Base-by-base conservation (phyloP, 2,888 invertebrate genomes). In the Mesochorus sp. region DNA sequence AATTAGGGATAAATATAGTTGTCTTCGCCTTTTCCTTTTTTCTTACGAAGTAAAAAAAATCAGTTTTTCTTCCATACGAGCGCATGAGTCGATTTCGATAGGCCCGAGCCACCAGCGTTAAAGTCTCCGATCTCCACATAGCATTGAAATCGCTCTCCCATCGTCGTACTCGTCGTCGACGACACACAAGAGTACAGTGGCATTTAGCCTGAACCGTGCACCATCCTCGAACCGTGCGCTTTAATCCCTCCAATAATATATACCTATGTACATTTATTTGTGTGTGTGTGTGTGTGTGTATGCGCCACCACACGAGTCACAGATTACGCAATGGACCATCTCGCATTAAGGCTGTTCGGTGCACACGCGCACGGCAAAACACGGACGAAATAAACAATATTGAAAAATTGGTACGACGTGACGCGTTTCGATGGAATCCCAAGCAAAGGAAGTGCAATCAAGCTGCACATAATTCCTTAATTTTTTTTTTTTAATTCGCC, bases 141-240 rank as follows among this genome's bases (percentile, higher is more conserved):
- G 34, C 49, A 24, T 14, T n/a, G n/a, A n/a, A n/a, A 21, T 6
- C 37, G 28, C 55, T 42, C 10, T 12, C 21, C 44, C 14, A 8
- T 44, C 12, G 34, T 17, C 8, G 17, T 39, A 31, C 51, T 28
- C 28, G 49, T 72, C 57, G 26, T 70, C 72, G 70, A 66, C 61
- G 70, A 70, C 71, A 76, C 53, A 62, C 81, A 75, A n/a, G 49
- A 64, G 79, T 75, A 81, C 80, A 64, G 79, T 85, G 85, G 85
- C 86, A 85, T 86, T 86, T 85, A 86, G 73, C 82, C 51, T 74
- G 84, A 85, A 80, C 80, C 79, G 81, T 85, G 84, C n/a, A n/a
- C 80, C 81, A 82, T 84, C 85, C 78, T 80, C 80, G 62, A 72
- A 31, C 31, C 75, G 42, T 53, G 51, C 42, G 53, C 51, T 24